phyloP scores from a whole-genome alignment of 2,113 vertebrate genomes.

The Danio rerio region DNA sequence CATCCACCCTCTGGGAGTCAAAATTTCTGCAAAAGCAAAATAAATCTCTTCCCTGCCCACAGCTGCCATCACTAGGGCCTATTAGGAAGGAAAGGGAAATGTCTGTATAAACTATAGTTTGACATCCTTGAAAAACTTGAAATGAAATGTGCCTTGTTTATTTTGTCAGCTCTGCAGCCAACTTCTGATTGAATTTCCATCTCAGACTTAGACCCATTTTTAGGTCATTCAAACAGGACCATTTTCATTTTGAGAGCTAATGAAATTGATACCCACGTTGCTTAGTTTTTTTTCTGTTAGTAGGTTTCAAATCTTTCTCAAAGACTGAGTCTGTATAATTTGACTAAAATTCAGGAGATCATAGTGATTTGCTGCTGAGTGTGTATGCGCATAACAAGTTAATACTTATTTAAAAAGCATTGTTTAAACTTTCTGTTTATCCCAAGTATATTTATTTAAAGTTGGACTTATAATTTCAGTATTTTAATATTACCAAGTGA shows the following conservation, averaged over 20 bases:
- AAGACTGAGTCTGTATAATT: background rate
- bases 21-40: conserved; percentile 26
- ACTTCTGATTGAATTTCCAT: conserved; percentile 7
- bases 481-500: background rate
- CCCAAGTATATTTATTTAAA: background rate
- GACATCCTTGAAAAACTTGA: conserved; percentile 7
- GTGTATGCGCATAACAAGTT: background rate
- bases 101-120: conserved; percentile 17
- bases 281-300: conserved; percentile 12
- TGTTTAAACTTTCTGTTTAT: background rate
- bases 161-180: conserved; percentile 14
- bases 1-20: background rate
- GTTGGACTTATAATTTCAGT: background rate
- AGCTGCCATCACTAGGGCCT: conserved; percentile 25
- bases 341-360: background rate
- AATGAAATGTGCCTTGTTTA: conserved; percentile 18
- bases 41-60: conserved; percentile 7
- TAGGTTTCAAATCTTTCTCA: background rate
- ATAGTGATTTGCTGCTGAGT: background rate
- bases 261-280: background rate
- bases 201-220: conserved; percentile 4
- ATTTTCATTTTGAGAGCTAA: background rate
- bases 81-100: conserved; percentile 3
- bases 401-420: background rate
- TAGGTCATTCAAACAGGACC: background rate